Conservation (phyloP, 2,113 vertebrate genomes). For the Crocuta crocuta region DNA sequence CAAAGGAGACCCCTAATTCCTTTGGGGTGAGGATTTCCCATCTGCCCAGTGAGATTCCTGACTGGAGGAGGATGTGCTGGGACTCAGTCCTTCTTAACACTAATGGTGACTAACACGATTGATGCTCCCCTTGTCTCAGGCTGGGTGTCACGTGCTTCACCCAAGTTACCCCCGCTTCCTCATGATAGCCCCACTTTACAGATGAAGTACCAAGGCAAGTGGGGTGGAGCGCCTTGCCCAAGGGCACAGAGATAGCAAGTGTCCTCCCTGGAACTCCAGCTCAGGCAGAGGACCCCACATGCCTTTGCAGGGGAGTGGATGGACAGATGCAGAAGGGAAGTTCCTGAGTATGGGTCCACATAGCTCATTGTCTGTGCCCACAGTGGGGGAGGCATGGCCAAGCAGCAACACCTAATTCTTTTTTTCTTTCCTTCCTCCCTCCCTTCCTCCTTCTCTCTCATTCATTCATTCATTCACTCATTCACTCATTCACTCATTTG, state of each 20-base stretch:
- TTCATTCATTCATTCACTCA: not conserved
- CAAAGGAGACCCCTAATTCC: not conserved
- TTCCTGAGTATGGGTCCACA: not conserved
- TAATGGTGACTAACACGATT: fast-evolving
- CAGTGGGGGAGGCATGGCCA: not conserved
- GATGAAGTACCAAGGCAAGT: not conserved
- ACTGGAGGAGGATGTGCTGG: not conserved
- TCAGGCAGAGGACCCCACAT: not conserved
- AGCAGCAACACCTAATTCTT: not conserved
- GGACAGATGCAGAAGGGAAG: not conserved
- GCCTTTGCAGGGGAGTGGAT: not conserved
- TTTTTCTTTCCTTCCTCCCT: not conserved
- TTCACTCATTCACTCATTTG: not conserved
- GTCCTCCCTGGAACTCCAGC: not conserved
- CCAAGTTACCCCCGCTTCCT: not conserved
- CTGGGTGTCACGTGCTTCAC: not conserved
- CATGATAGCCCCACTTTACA: not conserved
- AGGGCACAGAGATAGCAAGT: not conserved
- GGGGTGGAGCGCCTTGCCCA: not conserved
- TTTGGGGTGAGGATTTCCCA: not conserved
- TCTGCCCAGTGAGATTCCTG: not conserved
- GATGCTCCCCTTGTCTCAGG: not conserved
- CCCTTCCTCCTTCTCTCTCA: too few species aligned
- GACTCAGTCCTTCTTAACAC: not conserved
- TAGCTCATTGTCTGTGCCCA: not conserved